A percentile compares a stretch with the other conserved stretches of the same genome.
These are phyloP conservation scores for Liodrosophila aerea DNA, from an alignment of 2,888 invertebrate species.

Conservation along the genomic window DNA sequence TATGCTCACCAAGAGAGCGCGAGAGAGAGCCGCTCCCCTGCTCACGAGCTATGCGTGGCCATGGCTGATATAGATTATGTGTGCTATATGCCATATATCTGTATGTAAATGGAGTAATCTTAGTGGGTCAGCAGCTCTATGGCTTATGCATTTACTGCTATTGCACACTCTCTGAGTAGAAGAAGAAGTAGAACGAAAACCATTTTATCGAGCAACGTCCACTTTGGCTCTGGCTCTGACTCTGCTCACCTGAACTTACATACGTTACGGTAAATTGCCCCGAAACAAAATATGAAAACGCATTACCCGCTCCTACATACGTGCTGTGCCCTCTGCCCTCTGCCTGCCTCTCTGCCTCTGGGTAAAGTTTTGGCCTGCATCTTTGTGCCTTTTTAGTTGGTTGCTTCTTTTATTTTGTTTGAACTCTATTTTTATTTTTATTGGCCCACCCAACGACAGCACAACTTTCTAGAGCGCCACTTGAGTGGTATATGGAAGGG, in stretches of 20 bases:
- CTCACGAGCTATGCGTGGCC: no score
- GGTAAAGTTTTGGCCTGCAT: constrained; percentile 57
- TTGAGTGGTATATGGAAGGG: constrained; percentile 59
- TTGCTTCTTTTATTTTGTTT: constrained; percentile 53
- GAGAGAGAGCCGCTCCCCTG: no score
- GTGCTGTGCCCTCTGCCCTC: neutral
- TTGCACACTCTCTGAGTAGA: constrained; percentile 1
- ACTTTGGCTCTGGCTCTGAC: constrained; percentile 22
- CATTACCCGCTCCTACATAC: constrained; percentile 33
- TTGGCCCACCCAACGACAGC: constrained; percentile 55
- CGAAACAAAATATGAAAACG: constrained; percentile 54
- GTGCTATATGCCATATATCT: neutral
- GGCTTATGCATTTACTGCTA: constrained; percentile 28
- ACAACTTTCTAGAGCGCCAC: constrained; percentile 62
- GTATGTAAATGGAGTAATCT: constrained; percentile 17
- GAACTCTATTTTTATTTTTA: constrained; percentile 72
- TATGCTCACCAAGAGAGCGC: no score
- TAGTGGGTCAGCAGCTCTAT: constrained; percentile 37
- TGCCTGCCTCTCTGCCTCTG: neutral
- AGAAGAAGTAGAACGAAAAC: no score
- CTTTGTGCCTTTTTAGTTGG: constrained; percentile 42
- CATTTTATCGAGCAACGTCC: constrained; percentile 23
- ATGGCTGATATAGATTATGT: no score
- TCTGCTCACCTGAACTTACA: constrained; percentile 42
- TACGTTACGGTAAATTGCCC: constrained; percentile 48